Evolutionary conservation across 2,797 vertebrate species (phyloP).

Genomic region (Ispidina picta): DNA sequence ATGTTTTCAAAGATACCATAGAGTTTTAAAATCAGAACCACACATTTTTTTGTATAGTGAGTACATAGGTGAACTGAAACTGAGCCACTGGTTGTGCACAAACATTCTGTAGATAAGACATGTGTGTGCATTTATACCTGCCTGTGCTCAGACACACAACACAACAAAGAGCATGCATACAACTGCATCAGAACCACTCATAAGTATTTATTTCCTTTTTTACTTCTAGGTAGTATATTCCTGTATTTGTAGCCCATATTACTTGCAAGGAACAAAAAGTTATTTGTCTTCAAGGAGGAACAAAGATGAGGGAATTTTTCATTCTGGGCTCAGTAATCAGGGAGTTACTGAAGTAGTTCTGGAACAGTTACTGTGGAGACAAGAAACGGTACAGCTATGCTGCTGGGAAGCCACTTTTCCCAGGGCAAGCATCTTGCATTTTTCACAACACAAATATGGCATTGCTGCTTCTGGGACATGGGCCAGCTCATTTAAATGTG

Average conservation of each 20-base stretch:
- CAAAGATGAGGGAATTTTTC: not conserved
- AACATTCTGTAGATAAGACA: not conserved
- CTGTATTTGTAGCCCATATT: not conserved
- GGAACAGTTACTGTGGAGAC: not conserved
- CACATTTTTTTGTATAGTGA: not conserved
- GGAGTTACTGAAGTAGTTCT: not conserved
- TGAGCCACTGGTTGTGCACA: not conserved
- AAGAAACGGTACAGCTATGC: not conserved
- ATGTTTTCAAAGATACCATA: not conserved
- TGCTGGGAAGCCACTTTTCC: not conserved
- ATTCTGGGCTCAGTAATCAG: not conserved
- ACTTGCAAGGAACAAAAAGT: not conserved
- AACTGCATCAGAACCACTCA: not conserved
- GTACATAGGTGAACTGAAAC: not conserved
- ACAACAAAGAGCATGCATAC: not conserved
- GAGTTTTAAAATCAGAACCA: not conserved
- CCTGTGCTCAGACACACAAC: not conserved
- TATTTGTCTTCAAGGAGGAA: not conserved
- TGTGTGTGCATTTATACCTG: not conserved
- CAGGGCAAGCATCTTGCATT: constrained; percentile 10
- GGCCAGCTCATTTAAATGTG: constrained; percentile 40
- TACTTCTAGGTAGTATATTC: not conserved
- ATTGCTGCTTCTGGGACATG: not conserved
- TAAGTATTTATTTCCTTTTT: not conserved
- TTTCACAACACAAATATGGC: constrained; percentile 21